Conservation (phyloP, 2,113 vertebrate species). For the Ascaphus truei region DNA sequence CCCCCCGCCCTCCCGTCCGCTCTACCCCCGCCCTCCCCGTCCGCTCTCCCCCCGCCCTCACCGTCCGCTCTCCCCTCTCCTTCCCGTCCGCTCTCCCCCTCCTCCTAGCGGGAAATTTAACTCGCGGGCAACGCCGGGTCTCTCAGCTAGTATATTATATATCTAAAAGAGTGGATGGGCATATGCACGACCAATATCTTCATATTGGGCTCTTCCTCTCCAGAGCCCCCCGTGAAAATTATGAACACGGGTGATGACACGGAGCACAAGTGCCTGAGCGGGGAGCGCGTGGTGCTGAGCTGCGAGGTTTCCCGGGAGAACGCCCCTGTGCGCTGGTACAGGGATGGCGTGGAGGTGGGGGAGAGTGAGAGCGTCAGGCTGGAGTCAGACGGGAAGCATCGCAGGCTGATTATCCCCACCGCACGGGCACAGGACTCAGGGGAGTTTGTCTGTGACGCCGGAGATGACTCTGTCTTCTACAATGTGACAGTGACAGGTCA, state of each 20-base stretch:
- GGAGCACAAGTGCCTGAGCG: slow-evolving; percentile 63
- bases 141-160: too few relatives aligned
- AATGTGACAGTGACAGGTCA: slow-evolving; percentile 85
- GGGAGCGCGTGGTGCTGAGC: slow-evolving; percentile 78
- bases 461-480: slow-evolving; percentile 80
- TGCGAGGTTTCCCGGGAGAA: slow-evolving; percentile 76
- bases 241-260: slow-evolving; percentile 66
- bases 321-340: slow-evolving; percentile 74
- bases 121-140: too few relatives aligned
- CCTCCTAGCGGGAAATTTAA: too few relatives aligned
- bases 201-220: too few relatives aligned
- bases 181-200: too few relatives aligned
- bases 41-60: too few relatives aligned
- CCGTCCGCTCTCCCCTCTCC: too few relatives aligned
- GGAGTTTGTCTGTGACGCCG: slow-evolving; percentile 83
- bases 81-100: too few relatives aligned
- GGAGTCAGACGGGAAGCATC: slow-evolving; percentile 69
- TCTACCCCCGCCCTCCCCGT: too few relatives aligned
- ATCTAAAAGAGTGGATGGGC: too few relatives aligned
- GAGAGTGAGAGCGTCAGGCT: slow-evolving; percentile 63
- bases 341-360: slow-evolving; percentile 80
- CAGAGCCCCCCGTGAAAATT: slow-evolving; percentile 78
- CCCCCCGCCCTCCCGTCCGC: too few relatives aligned
- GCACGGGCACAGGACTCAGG: slow-evolving; percentile 71
- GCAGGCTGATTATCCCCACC: slow-evolving; percentile 74